Evolutionary conservation across 2,113 vertebrate species (phyloP).

Genomic region (Myotis yumanensis): DNA sequence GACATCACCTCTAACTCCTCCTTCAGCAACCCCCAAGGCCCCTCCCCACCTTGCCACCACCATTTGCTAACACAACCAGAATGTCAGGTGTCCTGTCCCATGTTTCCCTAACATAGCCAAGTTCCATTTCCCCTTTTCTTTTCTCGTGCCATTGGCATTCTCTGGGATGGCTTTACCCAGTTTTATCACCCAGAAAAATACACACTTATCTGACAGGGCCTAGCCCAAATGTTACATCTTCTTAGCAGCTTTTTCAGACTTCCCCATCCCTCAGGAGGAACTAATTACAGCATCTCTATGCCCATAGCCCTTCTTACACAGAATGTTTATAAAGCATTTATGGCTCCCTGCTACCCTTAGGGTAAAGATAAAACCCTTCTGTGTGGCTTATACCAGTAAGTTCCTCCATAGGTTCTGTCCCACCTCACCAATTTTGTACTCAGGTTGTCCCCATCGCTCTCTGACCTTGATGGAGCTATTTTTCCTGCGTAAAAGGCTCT

Average conservation of each 20-base stretch:
- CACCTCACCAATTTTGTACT: not conserved
- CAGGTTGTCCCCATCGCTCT: not conserved
- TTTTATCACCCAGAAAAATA: constrained; percentile 2
- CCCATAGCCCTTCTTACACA: not conserved
- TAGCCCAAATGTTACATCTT: not conserved
- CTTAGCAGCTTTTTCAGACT: not conserved
- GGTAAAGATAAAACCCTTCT: not conserved
- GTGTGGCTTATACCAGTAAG: not conserved
- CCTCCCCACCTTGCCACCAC: not conserved
- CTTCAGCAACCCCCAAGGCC: not conserved
- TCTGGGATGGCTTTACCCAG: not conserved
- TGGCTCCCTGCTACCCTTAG: not conserved
- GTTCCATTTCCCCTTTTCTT: not conserved
- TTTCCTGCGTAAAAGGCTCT: not conserved
- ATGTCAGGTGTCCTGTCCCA: not conserved
- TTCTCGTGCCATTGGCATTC: not conserved
- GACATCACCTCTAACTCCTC: not conserved
- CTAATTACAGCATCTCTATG: not conserved
- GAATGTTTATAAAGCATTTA: not conserved
- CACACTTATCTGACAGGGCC: not conserved
- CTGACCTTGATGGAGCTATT: not conserved
- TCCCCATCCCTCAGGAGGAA: not conserved
- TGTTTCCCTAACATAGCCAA: not conserved
- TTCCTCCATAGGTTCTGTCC: not conserved
- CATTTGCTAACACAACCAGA: not conserved